phyloP scores from a whole-genome alignment of 2,113 vertebrate genomes.

The Alaudala cheleensis region DNA sequence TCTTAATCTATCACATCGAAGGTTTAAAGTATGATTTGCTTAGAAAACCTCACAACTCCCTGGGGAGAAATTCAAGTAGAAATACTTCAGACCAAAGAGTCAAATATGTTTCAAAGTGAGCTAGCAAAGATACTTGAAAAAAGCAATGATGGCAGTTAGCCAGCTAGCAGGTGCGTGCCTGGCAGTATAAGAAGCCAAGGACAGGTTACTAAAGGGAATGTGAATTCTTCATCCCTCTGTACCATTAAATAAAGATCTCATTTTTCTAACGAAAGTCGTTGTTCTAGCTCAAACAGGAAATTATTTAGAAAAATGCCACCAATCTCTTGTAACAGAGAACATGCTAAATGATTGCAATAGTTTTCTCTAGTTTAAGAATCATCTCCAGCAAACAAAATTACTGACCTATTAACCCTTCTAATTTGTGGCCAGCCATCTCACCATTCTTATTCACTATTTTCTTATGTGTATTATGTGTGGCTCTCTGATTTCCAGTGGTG shows the following conservation, averaged over 20 bases:
- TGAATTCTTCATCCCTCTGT: neutral
- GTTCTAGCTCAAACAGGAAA: neutral
- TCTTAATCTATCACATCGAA: neutral
- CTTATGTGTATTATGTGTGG: neutral
- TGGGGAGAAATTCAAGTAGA: neutral
- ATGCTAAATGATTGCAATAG: neutral
- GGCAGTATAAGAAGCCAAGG: neutral
- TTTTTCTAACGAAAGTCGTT: neutral
- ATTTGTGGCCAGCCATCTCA: neutral
- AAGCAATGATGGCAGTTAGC: neutral
- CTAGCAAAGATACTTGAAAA: neutral
- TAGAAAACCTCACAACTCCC: neutral
- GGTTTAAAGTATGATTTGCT: neutral
- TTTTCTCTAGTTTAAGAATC: neutral
- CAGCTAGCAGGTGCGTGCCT: neutral
- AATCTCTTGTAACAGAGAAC: neutral
- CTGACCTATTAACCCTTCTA: neutral
- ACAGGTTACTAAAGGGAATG: neutral
- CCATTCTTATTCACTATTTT: neutral
- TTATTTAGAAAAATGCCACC: neutral
- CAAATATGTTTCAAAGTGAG: neutral
- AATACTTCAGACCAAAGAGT: neutral
- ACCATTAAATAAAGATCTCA: neutral
- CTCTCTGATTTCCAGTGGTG: neutral
- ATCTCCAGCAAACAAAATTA: neutral